phyloP scores from a whole-genome alignment of 1,140 invertebrate species.

The Ceratitis capitata region DNA sequence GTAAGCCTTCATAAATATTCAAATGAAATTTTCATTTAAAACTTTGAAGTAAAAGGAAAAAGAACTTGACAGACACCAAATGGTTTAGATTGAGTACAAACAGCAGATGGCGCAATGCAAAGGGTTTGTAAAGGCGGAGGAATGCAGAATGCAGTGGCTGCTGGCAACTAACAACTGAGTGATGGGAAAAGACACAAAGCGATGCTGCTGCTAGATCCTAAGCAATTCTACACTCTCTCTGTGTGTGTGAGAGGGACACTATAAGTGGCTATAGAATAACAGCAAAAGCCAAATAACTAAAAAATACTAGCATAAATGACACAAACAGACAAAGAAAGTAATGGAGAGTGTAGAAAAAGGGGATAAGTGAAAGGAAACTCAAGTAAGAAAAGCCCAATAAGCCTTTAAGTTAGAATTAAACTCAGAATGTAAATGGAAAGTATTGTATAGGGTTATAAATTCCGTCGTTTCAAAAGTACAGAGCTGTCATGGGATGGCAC shows the following conservation, averaged over 20 bases:
- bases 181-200: not conserved
- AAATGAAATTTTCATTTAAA: constrained; percentile 38
- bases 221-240: not conserved
- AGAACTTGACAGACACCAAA: constrained; percentile 30
- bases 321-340: not conserved
- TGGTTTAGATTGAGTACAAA: constrained; percentile 32
- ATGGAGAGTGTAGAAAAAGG: not conserved
- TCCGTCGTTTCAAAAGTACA: too few relatives aligned
- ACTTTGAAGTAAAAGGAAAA: not conserved
- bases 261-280: not conserved
- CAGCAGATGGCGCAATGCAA: not conserved
- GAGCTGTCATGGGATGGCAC: too few relatives aligned
- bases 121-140: too few relatives aligned
- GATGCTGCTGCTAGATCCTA: not conserved
- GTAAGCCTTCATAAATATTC: constrained; percentile 32
- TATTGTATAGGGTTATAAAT: too few relatives aligned
- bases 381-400: not conserved
- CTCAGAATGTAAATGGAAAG: too few relatives aligned
- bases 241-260: not conserved
- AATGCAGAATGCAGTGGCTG: too few relatives aligned
- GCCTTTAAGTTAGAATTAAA: too few relatives aligned
- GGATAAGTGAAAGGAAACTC: not conserved
- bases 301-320: constrained; percentile 20
- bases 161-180: not conserved
- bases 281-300: not conserved